phyloP scores from a whole-genome alignment of 2,888 invertebrate species.

The Chalcis sispes region DNA sequence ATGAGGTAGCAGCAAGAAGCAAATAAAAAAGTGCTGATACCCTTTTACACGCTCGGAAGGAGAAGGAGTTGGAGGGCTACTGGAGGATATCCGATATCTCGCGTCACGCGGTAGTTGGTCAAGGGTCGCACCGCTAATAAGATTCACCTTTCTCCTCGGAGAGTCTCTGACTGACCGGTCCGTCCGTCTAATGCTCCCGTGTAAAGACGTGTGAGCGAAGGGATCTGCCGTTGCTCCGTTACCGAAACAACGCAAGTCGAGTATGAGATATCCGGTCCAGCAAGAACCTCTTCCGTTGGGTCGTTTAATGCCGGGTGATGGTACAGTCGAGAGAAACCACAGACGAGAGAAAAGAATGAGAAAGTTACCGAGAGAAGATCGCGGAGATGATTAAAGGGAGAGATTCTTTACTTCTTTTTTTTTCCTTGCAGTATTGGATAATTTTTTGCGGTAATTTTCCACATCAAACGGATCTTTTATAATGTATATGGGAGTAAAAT shows the following conservation, averaged over 20 bases:
- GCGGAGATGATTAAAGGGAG: no score
- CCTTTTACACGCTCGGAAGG: neutral
- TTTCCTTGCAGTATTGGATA: no score
- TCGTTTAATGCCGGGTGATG: neutral
- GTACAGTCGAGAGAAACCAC: neutral
- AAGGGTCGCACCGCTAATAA: constrained; percentile 45
- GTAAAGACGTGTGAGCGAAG: neutral
- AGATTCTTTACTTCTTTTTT: no score
- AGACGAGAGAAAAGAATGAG: no score
- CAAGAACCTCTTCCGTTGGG: neutral
- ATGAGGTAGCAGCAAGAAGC: no score
- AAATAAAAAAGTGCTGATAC: neutral
- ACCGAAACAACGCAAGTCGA: constrained; percentile 33
- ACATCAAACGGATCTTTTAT: no score
- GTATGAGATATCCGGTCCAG: constrained; percentile 40
- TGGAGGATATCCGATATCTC: constrained; percentile 27
- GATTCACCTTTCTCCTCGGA: constrained; percentile 32
- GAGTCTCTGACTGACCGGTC: neutral
- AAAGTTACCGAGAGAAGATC: no score
- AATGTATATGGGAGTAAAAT: no score
- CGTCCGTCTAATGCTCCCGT: no score
- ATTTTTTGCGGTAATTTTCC: no score
- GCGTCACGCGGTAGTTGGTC: neutral
- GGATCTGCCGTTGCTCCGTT: neutral
- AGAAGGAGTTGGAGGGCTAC: neutral